Conservation (phyloP, 2,113 vertebrate species). For the Entomyzon cyanotis region DNA sequence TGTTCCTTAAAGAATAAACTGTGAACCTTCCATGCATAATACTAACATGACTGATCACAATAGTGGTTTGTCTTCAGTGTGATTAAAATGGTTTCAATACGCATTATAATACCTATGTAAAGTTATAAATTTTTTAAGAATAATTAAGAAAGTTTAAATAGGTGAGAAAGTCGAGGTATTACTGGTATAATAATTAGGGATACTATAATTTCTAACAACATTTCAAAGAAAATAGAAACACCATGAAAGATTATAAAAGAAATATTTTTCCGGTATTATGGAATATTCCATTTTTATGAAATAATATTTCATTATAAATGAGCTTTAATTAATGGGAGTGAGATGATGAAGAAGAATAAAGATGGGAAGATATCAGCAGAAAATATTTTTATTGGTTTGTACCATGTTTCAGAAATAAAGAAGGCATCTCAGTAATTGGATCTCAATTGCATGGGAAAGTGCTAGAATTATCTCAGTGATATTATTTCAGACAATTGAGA, state of each 20-base stretch:
- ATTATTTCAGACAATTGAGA: not conserved
- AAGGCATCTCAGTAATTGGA: not conserved
- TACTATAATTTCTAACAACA: not conserved
- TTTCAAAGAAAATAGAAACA: not conserved
- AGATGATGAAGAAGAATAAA: not conserved
- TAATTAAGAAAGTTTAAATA: not conserved
- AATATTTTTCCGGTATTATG: not conserved
- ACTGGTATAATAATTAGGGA: not conserved
- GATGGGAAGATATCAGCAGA: not conserved
- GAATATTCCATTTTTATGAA: not conserved
- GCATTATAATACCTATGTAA: not conserved
- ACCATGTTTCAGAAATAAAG: not conserved
- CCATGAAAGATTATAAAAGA: not conserved
- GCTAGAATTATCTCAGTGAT: not conserved
- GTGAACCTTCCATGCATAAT: not conserved
- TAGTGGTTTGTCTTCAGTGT: not conserved
- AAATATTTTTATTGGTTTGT: not conserved
- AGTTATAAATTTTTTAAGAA: not conserved
- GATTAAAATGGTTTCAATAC: not conserved
- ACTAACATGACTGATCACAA: not conserved
- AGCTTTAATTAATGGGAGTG: not conserved
- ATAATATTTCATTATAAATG: not conserved
- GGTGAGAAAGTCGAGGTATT: not conserved
- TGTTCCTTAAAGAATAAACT: not conserved
- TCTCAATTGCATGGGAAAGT: not conserved